phyloP scores from a whole-genome alignment of 2,113 vertebrate genomes.

The Scytalopus superciliaris region DNA sequence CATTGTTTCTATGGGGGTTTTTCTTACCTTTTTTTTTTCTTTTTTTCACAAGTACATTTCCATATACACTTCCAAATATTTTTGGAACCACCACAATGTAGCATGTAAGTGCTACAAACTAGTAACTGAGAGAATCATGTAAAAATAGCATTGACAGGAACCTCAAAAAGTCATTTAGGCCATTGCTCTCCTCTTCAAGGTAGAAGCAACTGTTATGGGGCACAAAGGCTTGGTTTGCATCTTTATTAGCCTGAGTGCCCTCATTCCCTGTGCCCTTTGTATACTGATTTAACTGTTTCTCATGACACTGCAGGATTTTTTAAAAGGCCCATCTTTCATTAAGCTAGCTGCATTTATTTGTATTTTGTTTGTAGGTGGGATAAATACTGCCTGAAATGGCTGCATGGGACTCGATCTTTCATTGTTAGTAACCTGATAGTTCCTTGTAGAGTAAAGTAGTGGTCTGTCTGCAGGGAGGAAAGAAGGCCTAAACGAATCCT shows the following conservation, averaged over 20 bases:
- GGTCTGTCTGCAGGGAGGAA: background rate
- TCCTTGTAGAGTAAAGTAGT: background rate
- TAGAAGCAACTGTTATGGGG: accelerated
- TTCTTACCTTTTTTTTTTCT: background rate
- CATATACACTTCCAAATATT: background rate
- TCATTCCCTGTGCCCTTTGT: background rate
- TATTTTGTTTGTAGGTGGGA: background rate
- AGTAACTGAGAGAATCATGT: background rate
- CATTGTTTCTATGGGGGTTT: background rate
- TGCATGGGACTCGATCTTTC: background rate
- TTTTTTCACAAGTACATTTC: background rate
- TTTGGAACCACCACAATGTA: background rate
- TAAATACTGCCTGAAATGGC: background rate
- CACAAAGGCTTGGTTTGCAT: background rate
- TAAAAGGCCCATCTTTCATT: background rate
- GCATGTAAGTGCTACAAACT: background rate
- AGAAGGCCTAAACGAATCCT: background rate
- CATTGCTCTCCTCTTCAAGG: background rate
- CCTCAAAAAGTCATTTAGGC: background rate
- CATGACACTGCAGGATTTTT: background rate
- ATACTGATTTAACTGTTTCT: background rate
- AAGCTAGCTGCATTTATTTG: background rate
- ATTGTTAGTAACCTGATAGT: background rate
- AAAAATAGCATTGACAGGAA: background rate
- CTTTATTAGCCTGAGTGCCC: background rate